Evolutionary conservation across 2,888 invertebrate genomes (phyloP).

Genomic region (Ochlodes sylvanus): DNA sequence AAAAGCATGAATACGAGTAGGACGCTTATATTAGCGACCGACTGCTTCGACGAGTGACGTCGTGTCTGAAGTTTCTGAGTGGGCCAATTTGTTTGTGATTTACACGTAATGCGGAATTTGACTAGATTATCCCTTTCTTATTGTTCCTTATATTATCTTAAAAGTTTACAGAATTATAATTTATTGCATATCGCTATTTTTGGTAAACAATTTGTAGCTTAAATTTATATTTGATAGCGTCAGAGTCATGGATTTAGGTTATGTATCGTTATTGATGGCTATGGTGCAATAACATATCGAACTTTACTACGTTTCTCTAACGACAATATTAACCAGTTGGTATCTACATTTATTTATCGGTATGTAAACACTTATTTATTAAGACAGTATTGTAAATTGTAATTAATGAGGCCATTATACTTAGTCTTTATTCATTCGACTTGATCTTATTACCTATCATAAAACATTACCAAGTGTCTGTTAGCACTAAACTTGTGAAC

Average conservation of each 20-base stretch:
- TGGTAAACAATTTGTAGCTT: too few species aligned
- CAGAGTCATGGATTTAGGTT: too few species aligned
- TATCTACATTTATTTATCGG: background rate
- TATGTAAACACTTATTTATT: background rate
- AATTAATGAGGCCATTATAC: background rate
- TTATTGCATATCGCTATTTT: too few species aligned
- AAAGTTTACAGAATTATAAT: too few species aligned
- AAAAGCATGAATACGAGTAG: constrained; percentile 35
- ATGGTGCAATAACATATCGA: too few species aligned
- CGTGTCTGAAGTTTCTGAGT: constrained; percentile 17
- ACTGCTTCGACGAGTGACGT: background rate
- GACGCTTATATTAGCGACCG: constrained; percentile 25
- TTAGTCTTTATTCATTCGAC: constrained; percentile 12
- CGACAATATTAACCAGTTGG: too few species aligned
- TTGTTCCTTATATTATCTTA: background rate
- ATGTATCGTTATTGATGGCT: too few species aligned
- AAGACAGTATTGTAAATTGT: background rate
- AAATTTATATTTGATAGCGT: too few species aligned
- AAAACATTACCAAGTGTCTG: constrained; percentile 24
- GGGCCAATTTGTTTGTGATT: constrained; percentile 1
- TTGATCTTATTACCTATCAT: constrained; percentile 20
- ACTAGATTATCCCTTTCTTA: background rate
- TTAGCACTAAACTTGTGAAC: constrained; percentile 22
- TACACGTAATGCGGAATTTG: background rate
- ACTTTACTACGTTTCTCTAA: too few species aligned